phyloP scores from a whole-genome alignment of 2,888 invertebrate genomes.

The Chaetogeoica ovagalla region DNA sequence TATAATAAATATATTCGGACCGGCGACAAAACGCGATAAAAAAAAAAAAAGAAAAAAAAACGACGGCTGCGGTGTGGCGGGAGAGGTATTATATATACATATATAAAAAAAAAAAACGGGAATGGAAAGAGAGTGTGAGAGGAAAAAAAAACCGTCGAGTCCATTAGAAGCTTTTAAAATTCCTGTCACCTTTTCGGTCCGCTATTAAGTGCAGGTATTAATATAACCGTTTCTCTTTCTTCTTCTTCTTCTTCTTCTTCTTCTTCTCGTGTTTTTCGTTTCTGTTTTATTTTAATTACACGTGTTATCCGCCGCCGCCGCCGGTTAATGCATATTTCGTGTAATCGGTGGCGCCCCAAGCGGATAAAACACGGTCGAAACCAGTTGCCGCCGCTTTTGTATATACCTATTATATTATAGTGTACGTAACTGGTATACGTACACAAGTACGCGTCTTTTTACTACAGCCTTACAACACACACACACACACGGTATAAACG shows the following conservation, averaged over 20 bases:
- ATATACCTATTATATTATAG: background rate
- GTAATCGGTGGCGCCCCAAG: slow-evolving; percentile 52
- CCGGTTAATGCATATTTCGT: slow-evolving; percentile 51
- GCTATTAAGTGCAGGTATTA: slow-evolving; percentile 49
- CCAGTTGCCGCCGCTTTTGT: slow-evolving; percentile 17
- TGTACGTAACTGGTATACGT: too few species aligned
- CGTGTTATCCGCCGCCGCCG: slow-evolving; percentile 39
- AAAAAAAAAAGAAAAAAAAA: slow-evolving; percentile 37
- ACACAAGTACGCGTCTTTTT: slow-evolving; percentile 7
- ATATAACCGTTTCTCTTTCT: slow-evolving; percentile 36
- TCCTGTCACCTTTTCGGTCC: slow-evolving; percentile 55
- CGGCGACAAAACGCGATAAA: slow-evolving; percentile 50
- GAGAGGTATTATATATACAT: background rate
- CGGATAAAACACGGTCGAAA: slow-evolving; percentile 33
- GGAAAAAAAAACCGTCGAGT: slow-evolving; percentile 39
- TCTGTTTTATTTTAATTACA: slow-evolving; percentile 50
- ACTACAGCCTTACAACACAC: slow-evolving; percentile 29
- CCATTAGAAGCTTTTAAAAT: slow-evolving; percentile 55
- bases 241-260: background rate
- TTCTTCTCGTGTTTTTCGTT: background rate
- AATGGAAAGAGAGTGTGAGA: background rate
- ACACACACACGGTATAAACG: background rate
- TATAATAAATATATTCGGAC: slow-evolving; percentile 46
- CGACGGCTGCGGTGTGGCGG: background rate
- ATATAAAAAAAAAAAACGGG: background rate